Conservation (phyloP, 2,888 invertebrate species). For the Tinea pellionella region DNA sequence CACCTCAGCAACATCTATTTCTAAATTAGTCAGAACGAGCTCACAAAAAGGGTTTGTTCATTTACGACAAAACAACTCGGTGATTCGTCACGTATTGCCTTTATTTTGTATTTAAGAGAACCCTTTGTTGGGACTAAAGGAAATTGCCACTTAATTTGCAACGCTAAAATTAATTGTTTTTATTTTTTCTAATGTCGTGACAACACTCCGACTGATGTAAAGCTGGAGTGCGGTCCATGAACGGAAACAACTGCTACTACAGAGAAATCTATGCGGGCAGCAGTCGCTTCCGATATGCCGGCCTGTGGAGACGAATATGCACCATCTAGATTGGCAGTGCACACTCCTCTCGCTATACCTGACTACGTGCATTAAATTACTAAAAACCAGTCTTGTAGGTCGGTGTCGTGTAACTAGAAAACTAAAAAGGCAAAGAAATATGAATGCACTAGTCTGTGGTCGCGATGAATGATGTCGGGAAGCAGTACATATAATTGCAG, state of each 20-base stretch:
- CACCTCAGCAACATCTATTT: slow-evolving; percentile 34
- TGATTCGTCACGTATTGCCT: slow-evolving; percentile 66
- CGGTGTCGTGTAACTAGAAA: background rate
- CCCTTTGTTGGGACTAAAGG: slow-evolving; percentile 60
- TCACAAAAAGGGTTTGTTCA: slow-evolving; percentile 54
- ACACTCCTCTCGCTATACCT: no score
- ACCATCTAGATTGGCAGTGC: no score
- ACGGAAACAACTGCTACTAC: no score
- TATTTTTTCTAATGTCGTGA: no score
- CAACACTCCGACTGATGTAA: no score
- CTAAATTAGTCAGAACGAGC: slow-evolving; percentile 56
- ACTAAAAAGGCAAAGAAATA: background rate
- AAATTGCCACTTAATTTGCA: slow-evolving; percentile 57
- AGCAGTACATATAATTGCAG: slow-evolving; percentile 35
- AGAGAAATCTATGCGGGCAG: background rate
- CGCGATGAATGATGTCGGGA: background rate
- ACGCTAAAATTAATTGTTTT: slow-evolving; percentile 22
- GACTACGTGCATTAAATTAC: background rate
- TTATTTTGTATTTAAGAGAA: slow-evolving; percentile 59
- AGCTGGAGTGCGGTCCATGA: no score
- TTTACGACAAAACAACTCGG: slow-evolving; percentile 54
- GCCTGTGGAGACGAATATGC: no score
- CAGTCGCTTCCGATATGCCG: no score
- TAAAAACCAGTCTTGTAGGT: background rate
- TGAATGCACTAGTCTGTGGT: background rate